A percentile compares a stretch with the other conserved stretches of the same genome.
Evolutionary conservation across 2,113 vertebrate species (phyloP).

Genomic region (Labeo rohita): DNA sequence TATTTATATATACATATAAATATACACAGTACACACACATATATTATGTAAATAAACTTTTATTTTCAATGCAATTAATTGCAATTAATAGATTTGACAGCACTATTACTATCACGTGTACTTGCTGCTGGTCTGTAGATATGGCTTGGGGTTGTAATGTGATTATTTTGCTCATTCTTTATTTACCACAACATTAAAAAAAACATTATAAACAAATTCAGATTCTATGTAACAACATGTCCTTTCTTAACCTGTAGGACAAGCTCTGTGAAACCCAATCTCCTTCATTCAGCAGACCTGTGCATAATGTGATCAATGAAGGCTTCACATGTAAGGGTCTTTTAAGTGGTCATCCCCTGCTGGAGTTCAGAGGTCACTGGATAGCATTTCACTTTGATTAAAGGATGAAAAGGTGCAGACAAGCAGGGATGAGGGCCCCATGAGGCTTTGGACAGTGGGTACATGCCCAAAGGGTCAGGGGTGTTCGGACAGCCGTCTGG

Average conservation of each 20-base stretch:
- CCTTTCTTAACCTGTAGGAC: background rate
- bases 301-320: conserved; percentile 43
- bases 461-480: conserved; percentile 21
- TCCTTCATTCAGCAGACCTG: background rate
- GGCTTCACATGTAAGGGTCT: conserved; percentile 34
- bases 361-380: conserved; percentile 44
- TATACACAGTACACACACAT: too few species aligned
- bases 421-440: conserved; percentile 34
- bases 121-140: background rate
- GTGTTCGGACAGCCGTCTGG: background rate
- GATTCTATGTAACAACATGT: background rate
- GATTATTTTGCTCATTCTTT: background rate
- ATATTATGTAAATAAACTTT: too few species aligned
- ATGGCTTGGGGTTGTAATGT: background rate
- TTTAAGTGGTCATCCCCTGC: conserved; percentile 17
- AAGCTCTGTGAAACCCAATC: conserved; percentile 24
- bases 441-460: conserved; percentile 32
- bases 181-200: background rate
- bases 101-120: background rate
- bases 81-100: too few species aligned
- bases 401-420: conserved; percentile 49
- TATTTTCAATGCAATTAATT: too few species aligned
- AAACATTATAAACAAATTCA: conserved; percentile 10
- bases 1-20: too few species aligned
- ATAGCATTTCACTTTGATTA: conserved; percentile 57